Evolutionary conservation across 2,888 invertebrate species (phyloP).

Genomic region (Leptopilina syphax): DNA sequence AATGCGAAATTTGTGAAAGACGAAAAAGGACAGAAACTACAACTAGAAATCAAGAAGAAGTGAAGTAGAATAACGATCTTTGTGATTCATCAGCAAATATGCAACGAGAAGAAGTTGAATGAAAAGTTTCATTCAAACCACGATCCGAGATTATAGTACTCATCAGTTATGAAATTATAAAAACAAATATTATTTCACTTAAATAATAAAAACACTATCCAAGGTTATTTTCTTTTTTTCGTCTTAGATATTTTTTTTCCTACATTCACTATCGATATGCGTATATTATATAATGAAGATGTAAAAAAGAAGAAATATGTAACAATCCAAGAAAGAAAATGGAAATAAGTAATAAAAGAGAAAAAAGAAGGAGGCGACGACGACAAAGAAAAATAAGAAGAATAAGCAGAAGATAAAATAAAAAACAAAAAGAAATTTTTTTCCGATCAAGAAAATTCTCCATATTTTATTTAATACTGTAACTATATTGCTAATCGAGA

Average conservation of each 20-base stretch:
- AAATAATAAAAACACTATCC: slow-evolving; percentile 2
- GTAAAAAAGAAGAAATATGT: too few relatives aligned
- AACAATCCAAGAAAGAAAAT: too few relatives aligned
- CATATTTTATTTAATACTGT: background rate
- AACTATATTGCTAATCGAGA: slow-evolving; percentile 20
- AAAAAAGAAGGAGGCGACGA: too few relatives aligned
- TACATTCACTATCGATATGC: background rate
- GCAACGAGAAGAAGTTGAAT: background rate
- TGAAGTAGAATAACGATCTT: slow-evolving; percentile 31
- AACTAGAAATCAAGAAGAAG: slow-evolving; percentile 5
- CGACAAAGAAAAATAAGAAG: too few relatives aligned
- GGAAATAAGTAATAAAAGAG: too few relatives aligned
- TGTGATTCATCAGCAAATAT: slow-evolving; percentile 39
- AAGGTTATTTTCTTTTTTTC: background rate
- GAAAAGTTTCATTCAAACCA: slow-evolving; percentile 27
- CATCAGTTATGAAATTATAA: slow-evolving; percentile 15
- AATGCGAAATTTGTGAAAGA: background rate
- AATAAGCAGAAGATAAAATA: background rate
- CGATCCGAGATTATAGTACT: slow-evolving; percentile 20
- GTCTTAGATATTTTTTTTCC: background rate
- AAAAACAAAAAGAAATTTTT: too few relatives aligned
- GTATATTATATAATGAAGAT: too few relatives aligned
- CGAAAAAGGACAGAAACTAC: slow-evolving; percentile 7
- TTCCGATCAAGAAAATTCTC: background rate
- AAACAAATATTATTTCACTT: slow-evolving; percentile 17